Conservation (phyloP, 2,113 vertebrate genomes). For the Myiopsitta monachus region DNA sequence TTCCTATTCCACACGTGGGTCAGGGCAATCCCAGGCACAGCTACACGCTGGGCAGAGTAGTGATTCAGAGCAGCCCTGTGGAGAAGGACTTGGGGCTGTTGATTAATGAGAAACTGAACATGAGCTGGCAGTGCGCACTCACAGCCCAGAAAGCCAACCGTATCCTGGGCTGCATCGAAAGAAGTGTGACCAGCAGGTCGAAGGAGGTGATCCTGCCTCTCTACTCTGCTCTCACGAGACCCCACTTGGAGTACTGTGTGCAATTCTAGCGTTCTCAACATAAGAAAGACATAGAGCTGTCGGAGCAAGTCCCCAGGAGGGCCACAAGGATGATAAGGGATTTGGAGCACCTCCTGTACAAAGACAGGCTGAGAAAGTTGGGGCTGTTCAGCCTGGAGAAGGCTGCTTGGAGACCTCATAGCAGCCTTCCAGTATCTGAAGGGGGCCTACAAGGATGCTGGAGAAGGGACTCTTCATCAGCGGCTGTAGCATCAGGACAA, state of each 20-base stretch:
- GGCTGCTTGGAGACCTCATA: not conserved
- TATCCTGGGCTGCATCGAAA: not conserved
- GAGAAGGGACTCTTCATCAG: not conserved
- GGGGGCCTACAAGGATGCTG: not conserved
- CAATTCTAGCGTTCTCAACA: not conserved
- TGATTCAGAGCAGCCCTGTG: not conserved
- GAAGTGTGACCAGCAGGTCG: not conserved
- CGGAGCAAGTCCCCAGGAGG: not conserved
- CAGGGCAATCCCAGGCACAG: not conserved
- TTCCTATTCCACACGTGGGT: not conserved
- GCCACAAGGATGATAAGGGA: too few species aligned
- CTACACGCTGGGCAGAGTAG: not conserved
- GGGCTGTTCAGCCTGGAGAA: not conserved
- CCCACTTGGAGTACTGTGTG: not conserved
- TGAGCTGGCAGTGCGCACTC: fast-evolving
- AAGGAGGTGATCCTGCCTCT: not conserved
- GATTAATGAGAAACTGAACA: not conserved
- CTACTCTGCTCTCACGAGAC: not conserved
- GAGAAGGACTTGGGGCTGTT: not conserved
- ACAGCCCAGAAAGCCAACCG: not conserved
- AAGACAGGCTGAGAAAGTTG: too few species aligned
- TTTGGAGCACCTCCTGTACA: too few species aligned
- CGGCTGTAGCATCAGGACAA: not conserved
- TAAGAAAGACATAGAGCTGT: not conserved
- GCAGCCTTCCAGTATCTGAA: not conserved